phyloP scores from a whole-genome alignment of 1,140 invertebrate genomes.

The Papilio xuthus region DNA sequence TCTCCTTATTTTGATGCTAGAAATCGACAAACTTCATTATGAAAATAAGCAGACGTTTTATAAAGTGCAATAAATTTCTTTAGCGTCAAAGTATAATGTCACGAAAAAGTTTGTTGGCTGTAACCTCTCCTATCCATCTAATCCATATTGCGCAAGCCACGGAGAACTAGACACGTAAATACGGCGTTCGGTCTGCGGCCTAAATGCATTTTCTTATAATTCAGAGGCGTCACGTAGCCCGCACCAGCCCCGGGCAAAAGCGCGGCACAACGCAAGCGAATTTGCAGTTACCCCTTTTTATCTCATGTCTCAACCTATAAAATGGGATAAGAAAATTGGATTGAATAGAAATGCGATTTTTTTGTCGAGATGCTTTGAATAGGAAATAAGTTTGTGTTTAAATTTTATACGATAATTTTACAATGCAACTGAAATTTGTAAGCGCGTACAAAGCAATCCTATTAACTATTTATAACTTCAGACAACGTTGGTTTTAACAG shows the following conservation, averaged over 20 bases:
- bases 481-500: not conserved
- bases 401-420: slow-evolving; percentile 37
- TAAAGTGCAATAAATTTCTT: not conserved
- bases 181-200: slow-evolving; percentile 61
- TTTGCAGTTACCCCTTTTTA: slow-evolving; percentile 76
- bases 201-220: slow-evolving; percentile 81
- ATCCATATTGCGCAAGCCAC: slow-evolving; percentile 64
- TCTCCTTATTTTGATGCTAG: not conserved
- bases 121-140: slow-evolving; percentile 46
- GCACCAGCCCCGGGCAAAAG: slow-evolving; percentile 60
- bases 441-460: not conserved
- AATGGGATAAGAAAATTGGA: slow-evolving; percentile 71
- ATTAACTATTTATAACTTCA: slow-evolving; percentile 4
- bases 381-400: slow-evolving; percentile 38
- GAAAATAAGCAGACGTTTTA: not conserved
- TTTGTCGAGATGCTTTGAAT: slow-evolving; percentile 39
- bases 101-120: slow-evolving; percentile 50
- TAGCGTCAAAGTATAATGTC: slow-evolving; percentile 28
- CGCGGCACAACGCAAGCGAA: slow-evolving; percentile 67
- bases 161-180: slow-evolving; percentile 67
- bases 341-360: slow-evolving; percentile 58
- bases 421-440: slow-evolving; percentile 28
- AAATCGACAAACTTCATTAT: not conserved
- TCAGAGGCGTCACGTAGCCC: slow-evolving; percentile 73
- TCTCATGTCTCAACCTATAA: slow-evolving; percentile 66